phyloP scores from a whole-genome alignment of 2,797 vertebrate species.

The Acanthiza pusilla region DNA sequence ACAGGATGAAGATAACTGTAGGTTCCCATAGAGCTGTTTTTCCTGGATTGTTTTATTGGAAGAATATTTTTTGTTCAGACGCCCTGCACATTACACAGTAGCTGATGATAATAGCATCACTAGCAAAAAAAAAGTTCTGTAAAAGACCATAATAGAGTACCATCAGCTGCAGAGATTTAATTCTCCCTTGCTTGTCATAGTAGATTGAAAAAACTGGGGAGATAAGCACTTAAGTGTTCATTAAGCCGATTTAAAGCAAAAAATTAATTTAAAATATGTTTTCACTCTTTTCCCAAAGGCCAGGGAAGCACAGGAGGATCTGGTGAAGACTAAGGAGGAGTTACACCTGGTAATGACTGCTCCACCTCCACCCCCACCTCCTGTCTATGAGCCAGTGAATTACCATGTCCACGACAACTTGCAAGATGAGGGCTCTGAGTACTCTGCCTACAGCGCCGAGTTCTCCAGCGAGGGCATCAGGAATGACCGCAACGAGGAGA shows the following conservation, averaged over 20 bases:
- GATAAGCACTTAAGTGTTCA: neutral
- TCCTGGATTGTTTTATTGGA: neutral
- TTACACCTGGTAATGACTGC: conserved; percentile 83
- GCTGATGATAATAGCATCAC: neutral
- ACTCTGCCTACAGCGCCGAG: conserved; percentile 85
- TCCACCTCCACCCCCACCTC: conserved; percentile 79
- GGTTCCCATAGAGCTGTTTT: neutral
- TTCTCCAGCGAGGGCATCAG: conserved; percentile 81
- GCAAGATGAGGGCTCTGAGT: conserved; percentile 80
- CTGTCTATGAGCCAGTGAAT: conserved; percentile 76
- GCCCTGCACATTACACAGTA: neutral
- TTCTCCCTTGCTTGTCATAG: neutral
- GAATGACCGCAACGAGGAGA: conserved; percentile 87
- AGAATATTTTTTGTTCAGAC: neutral
- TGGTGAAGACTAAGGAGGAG: conserved; percentile 90
- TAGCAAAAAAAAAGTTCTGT: neutral
- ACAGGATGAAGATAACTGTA: neutral
- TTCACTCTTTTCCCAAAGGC: conserved; percentile 72
- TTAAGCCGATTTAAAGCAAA: neutral
- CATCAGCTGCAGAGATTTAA: neutral
- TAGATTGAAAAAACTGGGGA: neutral
- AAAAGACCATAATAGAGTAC: neutral
- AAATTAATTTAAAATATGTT: neutral
- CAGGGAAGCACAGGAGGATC: conserved; percentile 85
- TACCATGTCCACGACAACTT: conserved; percentile 79